Conservation (phyloP, 2,797 vertebrate genomes). For the Thalassophryne amazonica region DNA sequence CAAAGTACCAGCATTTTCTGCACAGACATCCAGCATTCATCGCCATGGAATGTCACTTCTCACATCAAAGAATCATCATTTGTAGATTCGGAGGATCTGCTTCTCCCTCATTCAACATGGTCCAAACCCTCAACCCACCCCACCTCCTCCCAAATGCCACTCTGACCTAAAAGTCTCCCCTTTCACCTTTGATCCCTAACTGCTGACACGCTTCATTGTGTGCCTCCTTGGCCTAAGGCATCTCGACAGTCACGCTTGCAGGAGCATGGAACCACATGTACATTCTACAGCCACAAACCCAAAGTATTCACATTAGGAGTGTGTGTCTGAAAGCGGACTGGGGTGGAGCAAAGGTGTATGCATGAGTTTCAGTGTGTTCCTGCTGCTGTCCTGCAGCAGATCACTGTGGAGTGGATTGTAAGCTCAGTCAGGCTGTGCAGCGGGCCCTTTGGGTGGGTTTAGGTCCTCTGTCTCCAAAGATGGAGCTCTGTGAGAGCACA, state of each 20-base stretch:
- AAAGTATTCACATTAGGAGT: constrained; percentile 72
- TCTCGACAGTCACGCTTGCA: constrained; percentile 50
- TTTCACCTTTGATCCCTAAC: constrained; percentile 16
- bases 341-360: constrained; percentile 16
- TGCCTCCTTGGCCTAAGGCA: constrained; percentile 58
- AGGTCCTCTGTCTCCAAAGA: constrained; percentile 56
- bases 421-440: constrained; percentile 54
- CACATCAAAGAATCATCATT: constrained; percentile 42
- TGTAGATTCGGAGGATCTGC: constrained; percentile 31
- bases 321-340: background rate
- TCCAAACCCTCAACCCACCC: background rate
- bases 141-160: constrained; percentile 8
- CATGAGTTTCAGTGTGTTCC: constrained; percentile 31
- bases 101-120: constrained; percentile 11
- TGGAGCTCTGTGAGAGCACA: constrained; percentile 66
- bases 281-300: constrained; percentile 70
- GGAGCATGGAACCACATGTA: constrained; percentile 27
- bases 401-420: constrained; percentile 72
- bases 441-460: constrained; percentile 25
- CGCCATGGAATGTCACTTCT: constrained; percentile 49
- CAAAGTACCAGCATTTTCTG: constrained; percentile 69
- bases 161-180: constrained; percentile 9
- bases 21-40: constrained; percentile 55
- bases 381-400: constrained; percentile 51
- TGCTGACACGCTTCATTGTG: constrained; percentile 57